Evolutionary conservation across 2,888 invertebrate species (phyloP).

Genomic region (Rhyacophila evoluta): DNA sequence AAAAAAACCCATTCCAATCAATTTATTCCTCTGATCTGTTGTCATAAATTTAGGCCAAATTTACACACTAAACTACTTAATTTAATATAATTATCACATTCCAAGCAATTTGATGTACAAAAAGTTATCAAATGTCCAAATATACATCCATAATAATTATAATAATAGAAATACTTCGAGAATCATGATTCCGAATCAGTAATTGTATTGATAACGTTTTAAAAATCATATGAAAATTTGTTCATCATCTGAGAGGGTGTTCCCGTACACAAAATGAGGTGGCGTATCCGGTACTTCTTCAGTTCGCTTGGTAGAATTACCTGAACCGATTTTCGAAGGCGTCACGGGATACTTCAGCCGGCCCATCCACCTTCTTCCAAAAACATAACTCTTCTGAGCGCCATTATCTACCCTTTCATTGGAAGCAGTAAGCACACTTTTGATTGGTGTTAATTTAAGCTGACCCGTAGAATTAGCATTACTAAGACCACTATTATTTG

Average conservation of each 20-base stretch:
- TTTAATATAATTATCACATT: slow-evolving; percentile 51
- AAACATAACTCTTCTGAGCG: slow-evolving; percentile 69
- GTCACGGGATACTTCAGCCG: slow-evolving; percentile 76
- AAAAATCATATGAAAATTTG: slow-evolving; percentile 72
- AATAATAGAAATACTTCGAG: not conserved
- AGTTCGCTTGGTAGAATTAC: slow-evolving; percentile 61
- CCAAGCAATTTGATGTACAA: slow-evolving; percentile 44
- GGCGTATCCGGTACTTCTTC: slow-evolving; percentile 61
- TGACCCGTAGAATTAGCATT: slow-evolving; percentile 46
- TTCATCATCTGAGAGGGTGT: slow-evolving; percentile 72
- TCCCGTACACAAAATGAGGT: slow-evolving; percentile 67
- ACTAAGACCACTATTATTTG: slow-evolving; percentile 40
- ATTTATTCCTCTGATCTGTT: slow-evolving; percentile 16
- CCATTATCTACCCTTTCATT: slow-evolving; percentile 57
- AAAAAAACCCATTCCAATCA: slow-evolving; percentile 16
- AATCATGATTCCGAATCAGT: not conserved
- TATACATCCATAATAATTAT: slow-evolving; percentile 28
- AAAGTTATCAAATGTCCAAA: slow-evolving; percentile 27
- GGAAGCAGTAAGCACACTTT: slow-evolving; percentile 33
- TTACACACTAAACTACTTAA: slow-evolving; percentile 44
- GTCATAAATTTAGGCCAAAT: slow-evolving; percentile 49
- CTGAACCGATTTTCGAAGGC: slow-evolving; percentile 67
- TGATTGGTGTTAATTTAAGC: slow-evolving; percentile 52
- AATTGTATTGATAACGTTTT: not conserved
- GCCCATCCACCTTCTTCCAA: slow-evolving; percentile 73